These are phyloP conservation scores for Characodon lateralis DNA, from an alignment of 2,797 vertebrate species.

Conservation along the genomic window DNA sequence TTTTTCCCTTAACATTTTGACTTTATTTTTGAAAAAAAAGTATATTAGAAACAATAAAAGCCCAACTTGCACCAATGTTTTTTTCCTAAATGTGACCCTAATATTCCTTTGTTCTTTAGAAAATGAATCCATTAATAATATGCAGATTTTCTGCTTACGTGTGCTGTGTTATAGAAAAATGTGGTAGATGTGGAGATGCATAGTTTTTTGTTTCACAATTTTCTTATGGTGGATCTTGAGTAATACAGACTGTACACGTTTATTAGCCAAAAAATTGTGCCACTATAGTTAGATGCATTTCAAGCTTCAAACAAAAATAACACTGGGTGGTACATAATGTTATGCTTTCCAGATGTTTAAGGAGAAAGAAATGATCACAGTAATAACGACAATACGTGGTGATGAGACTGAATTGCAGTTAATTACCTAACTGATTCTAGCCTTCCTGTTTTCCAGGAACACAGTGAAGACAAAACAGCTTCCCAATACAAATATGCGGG, in stretches of 20 bases:
- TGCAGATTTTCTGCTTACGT: background rate
- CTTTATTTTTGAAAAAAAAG: too few species aligned
- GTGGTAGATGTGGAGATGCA: background rate
- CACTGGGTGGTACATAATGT: background rate
- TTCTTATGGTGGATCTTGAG: background rate
- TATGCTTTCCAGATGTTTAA: background rate
- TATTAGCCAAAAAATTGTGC: background rate
- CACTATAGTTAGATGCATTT: background rate
- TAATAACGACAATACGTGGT: background rate
- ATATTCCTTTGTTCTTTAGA: background rate
- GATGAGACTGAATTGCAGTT: constrained; percentile 15
- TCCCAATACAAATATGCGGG: background rate
- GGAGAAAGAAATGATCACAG: background rate
- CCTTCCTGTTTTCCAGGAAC: background rate
- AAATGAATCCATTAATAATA: background rate
- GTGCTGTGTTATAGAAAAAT: background rate
- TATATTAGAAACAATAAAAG: too few species aligned
- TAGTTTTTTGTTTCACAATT: too few species aligned
- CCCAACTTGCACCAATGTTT: too few species aligned
- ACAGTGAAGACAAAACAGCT: background rate
- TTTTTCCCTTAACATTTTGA: too few species aligned
- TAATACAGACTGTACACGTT: background rate
- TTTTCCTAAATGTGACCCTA: too few species aligned
- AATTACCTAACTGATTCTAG: constrained; percentile 13
- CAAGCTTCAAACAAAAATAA: background rate